Evolutionary conservation across 2,888 invertebrate genomes (phyloP).

Genomic region (Gnatocerus cornutus): DNA sequence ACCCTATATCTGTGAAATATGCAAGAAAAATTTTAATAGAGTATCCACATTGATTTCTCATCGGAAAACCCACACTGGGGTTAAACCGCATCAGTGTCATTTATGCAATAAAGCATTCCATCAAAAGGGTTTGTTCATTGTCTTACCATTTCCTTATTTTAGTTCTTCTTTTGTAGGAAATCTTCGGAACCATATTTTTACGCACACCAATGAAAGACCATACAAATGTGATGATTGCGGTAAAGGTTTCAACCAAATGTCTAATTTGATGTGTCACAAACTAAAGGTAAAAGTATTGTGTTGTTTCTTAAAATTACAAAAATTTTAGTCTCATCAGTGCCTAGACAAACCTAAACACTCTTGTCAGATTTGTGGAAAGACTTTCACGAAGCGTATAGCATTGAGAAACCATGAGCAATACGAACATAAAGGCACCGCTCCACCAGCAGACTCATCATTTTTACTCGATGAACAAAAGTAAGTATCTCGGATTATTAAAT

Average conservation of each 20-base stretch:
- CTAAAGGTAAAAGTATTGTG: conserved; percentile 73
- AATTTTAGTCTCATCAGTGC: conserved; percentile 61
- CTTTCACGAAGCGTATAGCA: conserved; percentile 73
- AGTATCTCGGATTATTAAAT: conserved; percentile 4
- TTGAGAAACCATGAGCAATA: conserved; percentile 75
- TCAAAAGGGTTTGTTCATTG: conserved; percentile 77
- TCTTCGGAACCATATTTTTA: conserved; percentile 83
- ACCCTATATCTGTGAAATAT: conserved; percentile 83
- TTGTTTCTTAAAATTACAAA: not conserved
- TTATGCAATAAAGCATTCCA: conserved; percentile 86
- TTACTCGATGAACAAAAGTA: conserved; percentile 53
- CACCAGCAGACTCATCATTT: conserved; percentile 11
- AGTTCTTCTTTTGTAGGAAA: conserved; percentile 72
- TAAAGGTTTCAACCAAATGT: conserved; percentile 87
- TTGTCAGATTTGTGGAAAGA: conserved; percentile 74
- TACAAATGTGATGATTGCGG: conserved; percentile 84
- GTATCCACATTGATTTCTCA: conserved; percentile 88
- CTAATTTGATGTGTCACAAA: conserved; percentile 86
- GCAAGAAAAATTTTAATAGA: conserved; percentile 85
- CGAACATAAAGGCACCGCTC: conserved; percentile 71
- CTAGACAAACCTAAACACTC: conserved; percentile 73
- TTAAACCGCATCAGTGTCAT: conserved; percentile 83
- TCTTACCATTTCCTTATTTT: not conserved
- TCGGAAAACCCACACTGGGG: conserved; percentile 83
- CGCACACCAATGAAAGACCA: conserved; percentile 85